Conservation (phyloP, 2,113 vertebrate species). For the Noctilio leporinus region DNA sequence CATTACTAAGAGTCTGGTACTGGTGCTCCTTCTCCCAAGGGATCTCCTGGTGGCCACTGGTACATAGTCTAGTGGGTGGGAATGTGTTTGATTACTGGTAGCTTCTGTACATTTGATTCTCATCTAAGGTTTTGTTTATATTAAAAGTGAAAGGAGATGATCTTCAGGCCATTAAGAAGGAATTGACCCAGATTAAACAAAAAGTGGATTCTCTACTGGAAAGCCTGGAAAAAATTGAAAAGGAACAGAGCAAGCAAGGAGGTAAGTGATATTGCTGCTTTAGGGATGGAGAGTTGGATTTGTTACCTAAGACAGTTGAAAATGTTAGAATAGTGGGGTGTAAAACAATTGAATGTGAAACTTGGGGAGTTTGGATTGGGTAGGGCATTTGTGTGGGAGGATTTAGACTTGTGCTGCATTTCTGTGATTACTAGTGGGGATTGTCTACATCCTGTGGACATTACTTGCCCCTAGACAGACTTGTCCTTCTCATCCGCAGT, state of each 20-base stretch:
- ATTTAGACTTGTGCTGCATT: conserved; percentile 28
- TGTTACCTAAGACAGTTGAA: background rate
- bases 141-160: conserved; percentile 88
- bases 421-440: conserved; percentile 5
- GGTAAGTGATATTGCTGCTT: conserved; percentile 64
- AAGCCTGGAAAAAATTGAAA: conserved; percentile 88
- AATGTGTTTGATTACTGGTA: background rate
- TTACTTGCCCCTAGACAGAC: conserved; percentile 49
- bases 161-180: conserved; percentile 90
- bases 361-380: background rate
- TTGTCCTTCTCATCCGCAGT: conserved; percentile 60
- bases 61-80: background rate
- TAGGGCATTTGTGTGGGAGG: conserved; percentile 38
- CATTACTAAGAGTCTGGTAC: background rate
- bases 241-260: conserved; percentile 86
- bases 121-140: conserved; percentile 16
- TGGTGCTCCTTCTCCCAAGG: background rate
- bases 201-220: conserved; percentile 91
- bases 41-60: background rate
- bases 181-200: conserved; percentile 90
- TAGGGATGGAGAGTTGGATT: background rate
- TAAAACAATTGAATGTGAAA: background rate
- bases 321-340: background rate
- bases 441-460: conserved; percentile 41
- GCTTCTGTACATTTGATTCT: background rate